phyloP scores from a whole-genome alignment of 2,797 vertebrate genomes.

The Myotis vivesi region DNA sequence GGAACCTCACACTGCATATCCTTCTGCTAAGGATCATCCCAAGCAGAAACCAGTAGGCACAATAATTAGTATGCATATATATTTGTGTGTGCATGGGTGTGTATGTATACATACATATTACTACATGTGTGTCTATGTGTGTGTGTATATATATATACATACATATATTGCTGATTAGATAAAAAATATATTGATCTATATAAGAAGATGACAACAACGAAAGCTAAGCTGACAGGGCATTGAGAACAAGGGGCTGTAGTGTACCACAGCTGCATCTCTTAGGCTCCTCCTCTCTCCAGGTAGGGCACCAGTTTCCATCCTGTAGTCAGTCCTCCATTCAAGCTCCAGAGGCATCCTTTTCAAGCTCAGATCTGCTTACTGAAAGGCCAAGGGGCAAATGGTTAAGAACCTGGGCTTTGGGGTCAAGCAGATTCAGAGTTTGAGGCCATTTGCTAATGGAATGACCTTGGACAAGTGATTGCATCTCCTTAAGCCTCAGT shows the following conservation, averaged over 20 bases:
- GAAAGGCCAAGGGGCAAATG: rapidly evolving
- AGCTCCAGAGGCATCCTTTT: not conserved
- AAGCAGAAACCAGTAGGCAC: not conserved
- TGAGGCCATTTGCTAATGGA: not conserved
- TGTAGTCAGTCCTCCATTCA: not conserved
- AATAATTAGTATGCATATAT: not conserved
- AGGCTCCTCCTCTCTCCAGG: not conserved
- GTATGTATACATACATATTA: not conserved
- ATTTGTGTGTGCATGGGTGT: no score
- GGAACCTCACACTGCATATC: no score
- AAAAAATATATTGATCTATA: not conserved
- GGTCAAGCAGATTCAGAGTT: not conserved
- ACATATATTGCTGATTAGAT: not conserved
- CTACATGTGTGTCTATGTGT: no score
- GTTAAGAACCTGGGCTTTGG: not conserved
- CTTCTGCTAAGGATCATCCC: not conserved
- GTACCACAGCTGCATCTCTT: no score
- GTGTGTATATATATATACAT: not conserved
- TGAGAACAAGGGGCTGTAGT: not conserved
- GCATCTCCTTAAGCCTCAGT: not conserved
- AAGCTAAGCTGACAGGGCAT: not conserved
- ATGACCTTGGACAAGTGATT: not conserved
- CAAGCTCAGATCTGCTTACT: not conserved
- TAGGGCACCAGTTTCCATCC: not conserved
- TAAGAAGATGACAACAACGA: not conserved